Conservation (phyloP, 2,113 vertebrate species). For the Calyptommatus sinebrachiatus region DNA sequence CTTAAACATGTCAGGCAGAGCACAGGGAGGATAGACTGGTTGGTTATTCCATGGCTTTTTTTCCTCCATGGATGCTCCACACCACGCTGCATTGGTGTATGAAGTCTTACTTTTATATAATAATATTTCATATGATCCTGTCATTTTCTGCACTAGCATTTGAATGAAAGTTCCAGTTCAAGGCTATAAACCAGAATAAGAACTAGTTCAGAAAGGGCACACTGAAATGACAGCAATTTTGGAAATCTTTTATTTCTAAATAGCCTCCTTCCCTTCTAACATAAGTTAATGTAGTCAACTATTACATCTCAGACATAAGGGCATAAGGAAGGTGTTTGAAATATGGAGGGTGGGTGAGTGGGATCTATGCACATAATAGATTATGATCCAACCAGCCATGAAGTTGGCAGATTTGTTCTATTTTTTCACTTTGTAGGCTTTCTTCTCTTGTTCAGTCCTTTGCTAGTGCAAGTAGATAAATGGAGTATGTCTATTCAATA, state of each 20-base stretch:
- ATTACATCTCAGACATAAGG: background rate
- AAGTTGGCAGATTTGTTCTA: background rate
- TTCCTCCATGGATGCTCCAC: too few species aligned
- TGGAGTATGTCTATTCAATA: background rate
- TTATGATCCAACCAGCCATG: background rate
- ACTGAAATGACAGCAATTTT: background rate
- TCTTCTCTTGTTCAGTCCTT: background rate
- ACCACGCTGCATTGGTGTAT: too few species aligned
- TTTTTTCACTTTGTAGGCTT: background rate
- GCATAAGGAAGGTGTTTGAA: background rate
- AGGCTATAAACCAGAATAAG: too few species aligned
- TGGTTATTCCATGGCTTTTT: too few species aligned
- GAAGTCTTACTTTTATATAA: too few species aligned
- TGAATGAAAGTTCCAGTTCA: too few species aligned
- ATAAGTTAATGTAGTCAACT: background rate
- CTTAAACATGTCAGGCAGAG: too few species aligned
- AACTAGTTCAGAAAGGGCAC: too few species aligned
- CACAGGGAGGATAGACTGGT: too few species aligned
- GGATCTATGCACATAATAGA: background rate
- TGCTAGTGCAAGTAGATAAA: background rate
- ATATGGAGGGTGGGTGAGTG: too few species aligned
- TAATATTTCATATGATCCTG: too few species aligned
- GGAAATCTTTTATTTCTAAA: background rate
- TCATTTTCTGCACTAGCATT: too few species aligned
- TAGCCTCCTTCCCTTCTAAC: background rate